These are phyloP conservation scores for Pachypanchax playfairii DNA, from an alignment of 2,113 vertebrate genomes.

Conservation along the genomic window DNA sequence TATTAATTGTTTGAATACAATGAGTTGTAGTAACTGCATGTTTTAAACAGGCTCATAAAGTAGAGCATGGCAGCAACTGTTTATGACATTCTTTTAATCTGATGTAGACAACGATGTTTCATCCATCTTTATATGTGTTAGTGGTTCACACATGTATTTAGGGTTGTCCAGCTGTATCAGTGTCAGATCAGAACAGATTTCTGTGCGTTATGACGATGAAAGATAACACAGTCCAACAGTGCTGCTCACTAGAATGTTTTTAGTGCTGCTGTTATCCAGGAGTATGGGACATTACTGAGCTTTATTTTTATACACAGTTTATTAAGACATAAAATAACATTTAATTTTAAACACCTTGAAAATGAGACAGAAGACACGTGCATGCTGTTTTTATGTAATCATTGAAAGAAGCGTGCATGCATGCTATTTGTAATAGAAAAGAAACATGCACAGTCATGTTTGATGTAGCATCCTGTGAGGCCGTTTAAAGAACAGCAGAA, in stretches of 20 bases:
- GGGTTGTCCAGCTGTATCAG: too few relatives aligned
- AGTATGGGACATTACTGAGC: background rate
- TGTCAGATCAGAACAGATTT: background rate
- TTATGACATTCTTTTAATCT: too few relatives aligned
- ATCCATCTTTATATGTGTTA: too few relatives aligned
- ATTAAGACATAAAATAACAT: background rate
- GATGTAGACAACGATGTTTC: too few relatives aligned
- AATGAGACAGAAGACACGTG: background rate
- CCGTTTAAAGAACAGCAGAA: conserved; percentile 38
- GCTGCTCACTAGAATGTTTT: background rate
- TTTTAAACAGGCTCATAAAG: too few relatives aligned
- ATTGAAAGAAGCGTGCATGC: background rate
- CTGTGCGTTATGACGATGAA: background rate
- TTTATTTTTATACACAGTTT: too few relatives aligned
- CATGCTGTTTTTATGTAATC: background rate
- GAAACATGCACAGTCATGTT: too few relatives aligned
- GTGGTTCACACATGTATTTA: too few relatives aligned
- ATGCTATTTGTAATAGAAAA: background rate
- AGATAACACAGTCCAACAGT: background rate
- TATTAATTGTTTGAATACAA: too few relatives aligned
- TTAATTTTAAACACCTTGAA: background rate
- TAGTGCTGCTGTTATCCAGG: background rate
- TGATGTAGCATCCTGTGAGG: too few relatives aligned
- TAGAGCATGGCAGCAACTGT: too few relatives aligned
- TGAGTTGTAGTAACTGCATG: too few relatives aligned